phyloP scores from a whole-genome alignment of 2,888 invertebrate genomes.

The Unio delphinus region DNA sequence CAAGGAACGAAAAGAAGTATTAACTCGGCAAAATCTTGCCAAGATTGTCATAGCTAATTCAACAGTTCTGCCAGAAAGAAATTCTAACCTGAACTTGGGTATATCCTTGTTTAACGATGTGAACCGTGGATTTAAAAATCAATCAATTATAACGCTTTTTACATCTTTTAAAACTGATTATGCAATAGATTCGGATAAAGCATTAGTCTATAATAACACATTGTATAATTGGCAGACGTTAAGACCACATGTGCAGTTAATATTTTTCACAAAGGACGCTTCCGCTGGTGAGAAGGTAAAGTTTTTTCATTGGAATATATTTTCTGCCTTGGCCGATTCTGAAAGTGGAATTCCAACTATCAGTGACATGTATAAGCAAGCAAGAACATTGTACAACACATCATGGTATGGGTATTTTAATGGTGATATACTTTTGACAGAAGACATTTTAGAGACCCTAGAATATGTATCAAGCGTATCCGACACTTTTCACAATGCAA shows the following conservation, averaged over 20 bases:
- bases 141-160: no score
- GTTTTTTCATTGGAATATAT: slow-evolving; percentile 35
- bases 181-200: slow-evolving; percentile 20
- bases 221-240: slow-evolving; percentile 42
- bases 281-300: slow-evolving; percentile 9
- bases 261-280: slow-evolving; percentile 40
- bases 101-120: no score
- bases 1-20: no score
- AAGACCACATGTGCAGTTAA: slow-evolving; percentile 27
- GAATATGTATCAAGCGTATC: slow-evolving; percentile 14
- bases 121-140: no score
- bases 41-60: no score
- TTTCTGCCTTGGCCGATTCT: slow-evolving; percentile 10
- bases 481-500: slow-evolving; percentile 2
- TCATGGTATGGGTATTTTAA: slow-evolving; percentile 37
- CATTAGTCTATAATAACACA: slow-evolving; percentile 40
- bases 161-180: no score
- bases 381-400: slow-evolving; percentile 28
- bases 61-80: no score
- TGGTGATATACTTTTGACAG: slow-evolving; percentile 35
- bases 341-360: slow-evolving; percentile 24
- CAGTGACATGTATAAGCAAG: slow-evolving; percentile 28
- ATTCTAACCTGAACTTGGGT: no score
- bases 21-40: no score
- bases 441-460: slow-evolving; percentile 24